These are phyloP conservation scores for Gallirallus australis DNA, from an alignment of 2,797 vertebrate genomes.

Conservation along the genomic window DNA sequence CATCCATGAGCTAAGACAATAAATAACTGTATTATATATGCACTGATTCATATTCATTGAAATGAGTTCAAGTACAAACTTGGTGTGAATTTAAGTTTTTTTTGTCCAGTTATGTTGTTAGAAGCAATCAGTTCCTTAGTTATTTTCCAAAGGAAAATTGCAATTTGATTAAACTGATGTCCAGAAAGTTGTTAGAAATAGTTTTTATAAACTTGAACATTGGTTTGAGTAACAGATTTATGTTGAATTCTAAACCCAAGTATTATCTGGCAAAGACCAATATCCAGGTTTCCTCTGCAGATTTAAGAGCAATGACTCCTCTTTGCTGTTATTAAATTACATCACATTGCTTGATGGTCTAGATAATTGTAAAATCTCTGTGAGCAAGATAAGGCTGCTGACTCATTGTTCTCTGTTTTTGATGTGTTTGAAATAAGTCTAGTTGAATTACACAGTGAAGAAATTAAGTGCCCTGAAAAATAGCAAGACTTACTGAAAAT, in stretches of 20 bases:
- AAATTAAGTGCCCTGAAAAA: not conserved
- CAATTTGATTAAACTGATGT: not conserved
- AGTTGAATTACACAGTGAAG: not conserved
- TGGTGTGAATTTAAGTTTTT: not conserved
- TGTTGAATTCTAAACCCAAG: not conserved
- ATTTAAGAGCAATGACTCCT: not conserved
- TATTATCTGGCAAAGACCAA: not conserved
- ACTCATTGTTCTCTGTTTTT: not conserved
- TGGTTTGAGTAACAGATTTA: not conserved
- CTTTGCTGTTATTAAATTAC: not conserved
- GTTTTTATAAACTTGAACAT: not conserved
- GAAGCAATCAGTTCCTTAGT: not conserved
- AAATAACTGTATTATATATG: not conserved
- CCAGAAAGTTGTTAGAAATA: not conserved
- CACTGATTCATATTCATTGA: not conserved
- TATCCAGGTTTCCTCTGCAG: not conserved
- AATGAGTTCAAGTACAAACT: not conserved
- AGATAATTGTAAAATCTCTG: not conserved
- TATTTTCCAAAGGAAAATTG: not conserved
- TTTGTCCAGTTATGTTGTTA: not conserved
- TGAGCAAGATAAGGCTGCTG: not conserved
- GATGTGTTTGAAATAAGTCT: not conserved
- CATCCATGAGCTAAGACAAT: not conserved
- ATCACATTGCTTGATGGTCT: not conserved
- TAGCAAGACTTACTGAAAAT: not conserved